phyloP scores from a whole-genome alignment of 1,140 invertebrate genomes.

The Drosophila mojavensis region DNA sequence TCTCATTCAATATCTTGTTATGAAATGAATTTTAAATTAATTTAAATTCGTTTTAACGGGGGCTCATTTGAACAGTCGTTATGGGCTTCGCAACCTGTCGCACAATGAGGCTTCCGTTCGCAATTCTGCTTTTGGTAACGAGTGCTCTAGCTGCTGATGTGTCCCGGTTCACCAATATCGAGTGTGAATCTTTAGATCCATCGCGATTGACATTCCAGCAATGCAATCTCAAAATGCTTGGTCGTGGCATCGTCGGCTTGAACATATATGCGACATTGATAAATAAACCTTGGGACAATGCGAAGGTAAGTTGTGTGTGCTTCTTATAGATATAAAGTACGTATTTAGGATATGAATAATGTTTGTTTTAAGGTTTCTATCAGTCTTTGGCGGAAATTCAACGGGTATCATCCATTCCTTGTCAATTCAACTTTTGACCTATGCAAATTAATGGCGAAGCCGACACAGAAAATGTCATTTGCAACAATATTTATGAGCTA shows the following conservation, averaged over 20 bases:
- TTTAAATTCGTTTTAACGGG: too few relatives aligned
- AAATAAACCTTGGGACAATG: constrained; percentile 19
- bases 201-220: background rate
- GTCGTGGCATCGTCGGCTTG: constrained; percentile 18
- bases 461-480: constrained; percentile 3
- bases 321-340: too few relatives aligned
- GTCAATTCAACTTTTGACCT: constrained; percentile 36
- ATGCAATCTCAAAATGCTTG: constrained; percentile 30
- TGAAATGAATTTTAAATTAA: too few relatives aligned
- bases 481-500: background rate
- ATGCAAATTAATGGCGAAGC: constrained; percentile 29
- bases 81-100: too few relatives aligned
- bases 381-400: constrained; percentile 26
- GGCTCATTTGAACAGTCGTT: background rate
- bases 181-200: constrained; percentile 30
- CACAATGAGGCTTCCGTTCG: constrained; percentile 5
- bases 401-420: constrained; percentile 39
- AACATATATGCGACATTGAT: constrained; percentile 16
- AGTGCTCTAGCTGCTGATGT: too few relatives aligned
- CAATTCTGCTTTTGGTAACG: background rate
- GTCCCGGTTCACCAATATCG: constrained; percentile 24
- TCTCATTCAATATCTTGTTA: too few relatives aligned
- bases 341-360: too few relatives aligned
- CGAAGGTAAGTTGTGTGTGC: constrained; percentile 9
- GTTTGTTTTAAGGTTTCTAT: constrained; percentile 2